Conservation (phyloP, 2,797 vertebrate species). For the Distichodus sexfasciatus region DNA sequence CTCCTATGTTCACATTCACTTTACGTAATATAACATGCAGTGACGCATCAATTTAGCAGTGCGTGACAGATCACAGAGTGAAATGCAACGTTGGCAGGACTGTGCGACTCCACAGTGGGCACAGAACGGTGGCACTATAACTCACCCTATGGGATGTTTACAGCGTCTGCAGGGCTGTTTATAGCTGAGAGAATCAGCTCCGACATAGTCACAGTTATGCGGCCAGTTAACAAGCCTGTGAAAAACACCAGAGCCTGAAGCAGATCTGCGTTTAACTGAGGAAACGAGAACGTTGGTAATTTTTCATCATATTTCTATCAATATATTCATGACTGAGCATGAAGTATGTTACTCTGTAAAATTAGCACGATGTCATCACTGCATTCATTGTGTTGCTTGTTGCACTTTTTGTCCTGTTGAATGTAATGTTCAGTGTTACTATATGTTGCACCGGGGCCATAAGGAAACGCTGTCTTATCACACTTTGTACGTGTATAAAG, state of each 20-base stretch:
- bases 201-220: neutral
- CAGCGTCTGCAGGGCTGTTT: constrained; percentile 13
- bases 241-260: constrained; percentile 10
- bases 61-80: neutral
- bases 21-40: constrained; percentile 7
- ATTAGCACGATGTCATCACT: no score
- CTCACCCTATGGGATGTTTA: constrained; percentile 9
- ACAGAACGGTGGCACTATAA: neutral
- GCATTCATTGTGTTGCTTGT: no score
- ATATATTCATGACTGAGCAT: no score
- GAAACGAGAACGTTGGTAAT: no score
- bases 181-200: constrained; percentile 1
- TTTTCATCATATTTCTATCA: no score
- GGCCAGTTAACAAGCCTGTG: neutral
- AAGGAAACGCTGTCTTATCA: no score
- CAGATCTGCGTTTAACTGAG: neutral
- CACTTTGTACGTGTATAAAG: no score
- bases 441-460: no score
- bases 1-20: constrained; percentile 8
- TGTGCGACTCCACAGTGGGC: neutral
- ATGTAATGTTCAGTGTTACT: no score
- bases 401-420: no score
- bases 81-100: neutral
- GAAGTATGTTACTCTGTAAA: neutral
- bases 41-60: neutral